Evolutionary conservation across 2,888 invertebrate genomes (phyloP), one percentile per base, ranked within the genome.

Genomic region (Chironomus tentans): DNA sequence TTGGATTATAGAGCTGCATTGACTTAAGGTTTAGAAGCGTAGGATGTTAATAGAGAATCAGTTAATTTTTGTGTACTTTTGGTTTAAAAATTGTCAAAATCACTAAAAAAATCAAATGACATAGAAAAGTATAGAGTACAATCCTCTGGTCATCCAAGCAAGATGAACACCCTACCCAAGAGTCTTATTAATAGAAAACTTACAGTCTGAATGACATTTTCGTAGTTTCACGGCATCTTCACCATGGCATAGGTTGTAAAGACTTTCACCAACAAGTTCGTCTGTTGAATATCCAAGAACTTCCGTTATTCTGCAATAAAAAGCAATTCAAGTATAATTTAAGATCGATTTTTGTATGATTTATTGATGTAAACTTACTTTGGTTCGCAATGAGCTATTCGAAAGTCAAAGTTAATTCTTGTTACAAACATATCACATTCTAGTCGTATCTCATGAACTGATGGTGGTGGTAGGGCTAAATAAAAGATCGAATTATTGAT

Each of bases 351-450:
- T 70, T 18, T 46, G 5, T 15, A 12, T 50, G 12, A 15, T 65
- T 22, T 65, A 12, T 65, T 65, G 3, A 10, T 12, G 10, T 22
- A n/a, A 68, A 82, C 87, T 87, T 86, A 95, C 95, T 92, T 92
- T 82, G 97, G 97, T 84, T 98, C 98, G 83, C 97, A 97, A 84
- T 98, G 97, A 78, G 96, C 95, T 87, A 98, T 93, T 86, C 94
- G 91, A 85, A 98, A 95, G 85, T 97, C 96, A 81, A 97, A 96
- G 83, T 92, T 95, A 81, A 98, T 93, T 82, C 97, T 90, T 77
- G 95, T 97, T 80, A 98, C 97, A 85, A 98, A 98, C 94, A 95
- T 95, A 83, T 95, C 95, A 76, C 93, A 90, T 84, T 97, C 97
- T 80, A 98, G 87, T 80, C 97, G 90, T 80, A 97, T 95, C 86